Percentiles rank a stretch among this genome's conserved stretches.
Evolutionary conservation across 2,797 vertebrate species (phyloP).

Genomic region (Trachops cirrhosus): DNA sequence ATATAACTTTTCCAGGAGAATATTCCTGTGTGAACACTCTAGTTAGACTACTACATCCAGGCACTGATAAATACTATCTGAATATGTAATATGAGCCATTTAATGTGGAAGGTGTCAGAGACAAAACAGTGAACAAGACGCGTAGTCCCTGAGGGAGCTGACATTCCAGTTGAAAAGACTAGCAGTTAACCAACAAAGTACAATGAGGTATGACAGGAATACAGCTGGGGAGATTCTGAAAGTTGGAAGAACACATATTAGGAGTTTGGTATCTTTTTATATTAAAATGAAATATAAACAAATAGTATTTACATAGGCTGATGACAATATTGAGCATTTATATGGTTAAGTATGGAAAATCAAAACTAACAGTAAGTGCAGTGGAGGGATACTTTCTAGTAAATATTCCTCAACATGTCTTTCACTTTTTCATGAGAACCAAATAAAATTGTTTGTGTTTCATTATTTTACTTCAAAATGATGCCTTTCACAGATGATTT

Average conservation of each 20-base stretch:
- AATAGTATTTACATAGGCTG: not conserved
- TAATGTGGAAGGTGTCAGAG: not conserved
- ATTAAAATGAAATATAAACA: not conserved
- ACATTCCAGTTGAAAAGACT: not conserved
- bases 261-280: not conserved
- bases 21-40: not conserved
- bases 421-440: not conserved
- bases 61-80: not conserved
- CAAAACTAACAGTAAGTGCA: not conserved
- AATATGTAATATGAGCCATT: not conserved
- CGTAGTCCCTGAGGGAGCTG: not conserved
- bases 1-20: not conserved
- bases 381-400: not conserved
- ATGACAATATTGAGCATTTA: not conserved
- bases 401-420: not conserved
- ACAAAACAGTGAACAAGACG: not conserved
- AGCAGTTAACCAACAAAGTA: not conserved
- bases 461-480: constrained; percentile 30
- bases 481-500: not conserved
- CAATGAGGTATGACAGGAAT: not conserved
- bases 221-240: not conserved
- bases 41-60: not conserved
- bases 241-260: not conserved
- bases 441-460: not conserved
- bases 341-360: not conserved